Base-by-base conservation (phyloP, 2,797 vertebrate genomes). In the Gymnocypris eckloni region DNA sequence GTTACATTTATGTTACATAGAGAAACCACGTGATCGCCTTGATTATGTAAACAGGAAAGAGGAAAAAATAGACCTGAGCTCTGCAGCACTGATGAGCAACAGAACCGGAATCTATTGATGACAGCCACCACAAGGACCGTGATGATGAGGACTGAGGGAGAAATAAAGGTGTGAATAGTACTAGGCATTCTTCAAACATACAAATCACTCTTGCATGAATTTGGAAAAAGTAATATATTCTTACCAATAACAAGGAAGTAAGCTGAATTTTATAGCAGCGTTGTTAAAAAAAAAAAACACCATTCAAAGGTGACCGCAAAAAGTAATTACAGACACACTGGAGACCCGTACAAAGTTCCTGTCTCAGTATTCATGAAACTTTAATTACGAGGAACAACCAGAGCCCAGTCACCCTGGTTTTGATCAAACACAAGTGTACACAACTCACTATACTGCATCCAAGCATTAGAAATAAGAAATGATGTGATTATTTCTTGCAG, bases 21-120 rank as follows among this genome's bases (percentile, higher is more conserved):
- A 93, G 92, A 90, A 87, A 77, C 85, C 28, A 86, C 75, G 76
- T 93, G 90, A 93, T 93, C 92, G 89, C 89, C 67, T 83, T 88
- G 89, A 90, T 90, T 89, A 88, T 79, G 88, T 83, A 88, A 89
- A 91, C 86, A 85, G 71, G 83, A 85, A 86, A 86, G 71, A 89
- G 87, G 33, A 72, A 88, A 86, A 89, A 90, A 86, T 43, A 90
- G 84, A 90, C 85, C 81, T 71, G 86, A 87, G 79, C 81, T 86
- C 69, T 83, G 48, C 48, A 52, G 67, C 48, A 67, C 54, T 70
- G 70, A 71, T 78, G 37, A 64, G 73, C 72, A 81, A 39, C 75
- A 85, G 86, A 85, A 67, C n/a, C 33, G 71, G 85, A 85, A 64
- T 86, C 66, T 54, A 85, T 71, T 83, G 79, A 89, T 81, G 77